Base-by-base conservation (phyloP, 2,888 invertebrate genomes). In the Odontomyia ornata region DNA sequence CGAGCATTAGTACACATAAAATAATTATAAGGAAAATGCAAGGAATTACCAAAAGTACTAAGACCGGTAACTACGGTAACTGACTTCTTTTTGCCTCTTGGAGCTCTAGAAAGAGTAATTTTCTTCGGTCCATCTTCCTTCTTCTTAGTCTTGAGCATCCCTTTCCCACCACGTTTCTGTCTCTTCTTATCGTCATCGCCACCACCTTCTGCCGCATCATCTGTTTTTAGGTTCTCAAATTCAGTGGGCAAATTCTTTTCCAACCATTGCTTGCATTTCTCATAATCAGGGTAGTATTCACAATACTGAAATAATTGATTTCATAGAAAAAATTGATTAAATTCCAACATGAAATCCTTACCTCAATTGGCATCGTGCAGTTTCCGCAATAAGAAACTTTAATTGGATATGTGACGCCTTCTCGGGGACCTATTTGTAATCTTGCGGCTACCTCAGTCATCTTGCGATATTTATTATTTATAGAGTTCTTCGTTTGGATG, bases 81-180 rank as follows among this genome's bases (percentile, higher is more conserved):
- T 57, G 95, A 97, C 90, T 99, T 98, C 92, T 98, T 99, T 86
- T 99, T 99, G 79, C 99, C 99, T 82, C 99, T 90, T 23, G 98
- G 97, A 80, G 96, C 95, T 83, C 96, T 90, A 0, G 95, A 96
- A 1, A 97, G 90, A 83, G 92, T 92, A 62, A 96, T 92, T 85
- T 94, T 90, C 85, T 95, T 95, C 13, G 95, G 95, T 13, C 93
- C 93, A 86, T 95, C 95, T 82, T 95, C 95, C 85, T 95, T 97
- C 89, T 97, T 97, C 87, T 97, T 98, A 46, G 97, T 92, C 86
- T 98, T 98, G 77, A 97, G 91, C 89, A 96, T 93, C 52, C 97
- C 99, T 86, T 98, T 98, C 9, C 99, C 99, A 47, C 99, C 99
- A 65, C 99, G 91, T 85, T 98, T 99, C 84, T 99, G 98, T 21